phyloP scores from a whole-genome alignment of 2,797 vertebrate species.

The Sebastolobus altivelis region DNA sequence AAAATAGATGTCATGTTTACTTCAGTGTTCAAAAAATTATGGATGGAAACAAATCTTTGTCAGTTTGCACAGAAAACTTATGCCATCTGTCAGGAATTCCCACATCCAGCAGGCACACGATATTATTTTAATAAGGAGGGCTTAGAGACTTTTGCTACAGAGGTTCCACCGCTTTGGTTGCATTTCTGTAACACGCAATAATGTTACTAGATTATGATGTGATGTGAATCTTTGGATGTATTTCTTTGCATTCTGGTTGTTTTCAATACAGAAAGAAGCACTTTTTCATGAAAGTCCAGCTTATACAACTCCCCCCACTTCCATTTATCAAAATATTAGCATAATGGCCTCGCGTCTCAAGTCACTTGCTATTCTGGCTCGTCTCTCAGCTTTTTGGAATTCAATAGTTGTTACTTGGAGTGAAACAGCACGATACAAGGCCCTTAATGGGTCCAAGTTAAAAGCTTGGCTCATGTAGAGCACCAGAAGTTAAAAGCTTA shows the following conservation, averaged over 20 bases:
- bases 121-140: neutral
- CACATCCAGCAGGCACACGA: neutral
- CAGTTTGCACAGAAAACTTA: neutral
- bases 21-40: conserved; percentile 22
- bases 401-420: conserved; percentile 65
- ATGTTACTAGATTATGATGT: neutral
- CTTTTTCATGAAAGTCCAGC: conserved; percentile 1
- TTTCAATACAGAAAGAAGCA: neutral
- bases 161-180: neutral
- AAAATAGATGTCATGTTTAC: conserved; percentile 28
- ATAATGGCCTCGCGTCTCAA: conserved; percentile 36
- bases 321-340: conserved; percentile 56
- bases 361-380: conserved; percentile 60
- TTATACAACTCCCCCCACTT: conserved; percentile 1
- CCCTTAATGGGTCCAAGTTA: conserved; percentile 73
- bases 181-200: neutral
- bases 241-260: conserved; percentile 12
- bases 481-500: conserved; percentile 82
- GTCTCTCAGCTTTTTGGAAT: conserved; percentile 60
- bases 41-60: conserved; percentile 16
- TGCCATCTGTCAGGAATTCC: neutral
- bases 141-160: neutral
- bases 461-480: conserved; percentile 78
- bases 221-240: conserved; percentile 12
- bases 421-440: conserved; percentile 66